Evolutionary conservation across 53 echinoderm and acorn worm species (phyloP).

Genomic region (Astropecten irregularis): DNA sequence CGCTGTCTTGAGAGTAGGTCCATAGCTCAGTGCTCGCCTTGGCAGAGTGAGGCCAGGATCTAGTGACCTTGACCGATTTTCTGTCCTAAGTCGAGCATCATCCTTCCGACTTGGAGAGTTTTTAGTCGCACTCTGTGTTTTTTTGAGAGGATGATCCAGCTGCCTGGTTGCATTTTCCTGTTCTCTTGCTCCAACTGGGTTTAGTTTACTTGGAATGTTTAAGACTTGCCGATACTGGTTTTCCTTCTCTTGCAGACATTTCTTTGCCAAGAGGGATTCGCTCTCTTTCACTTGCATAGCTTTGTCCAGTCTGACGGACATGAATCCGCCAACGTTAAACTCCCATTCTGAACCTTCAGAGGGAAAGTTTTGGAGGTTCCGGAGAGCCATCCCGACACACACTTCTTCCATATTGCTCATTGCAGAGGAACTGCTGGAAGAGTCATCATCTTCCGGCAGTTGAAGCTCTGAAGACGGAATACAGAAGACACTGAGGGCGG

Average conservation of each 20-base stretch:
- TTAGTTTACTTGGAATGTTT: background rate
- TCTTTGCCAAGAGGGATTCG: conserved; percentile 12
- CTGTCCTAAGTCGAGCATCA: background rate
- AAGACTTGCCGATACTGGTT: conserved; percentile 26
- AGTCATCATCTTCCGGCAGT: conserved; percentile 51
- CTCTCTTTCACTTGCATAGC: conserved; percentile 65
- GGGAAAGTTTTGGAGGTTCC: conserved; percentile 86
- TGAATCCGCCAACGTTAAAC: conserved; percentile 75
- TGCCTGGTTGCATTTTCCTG: conserved; percentile 1
- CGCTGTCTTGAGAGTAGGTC: background rate
- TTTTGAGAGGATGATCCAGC: background rate
- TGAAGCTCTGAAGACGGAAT: conserved; percentile 75
- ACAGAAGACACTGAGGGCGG: conserved; percentile 84
- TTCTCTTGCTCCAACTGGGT: background rate
- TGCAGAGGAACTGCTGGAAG: conserved; percentile 46
- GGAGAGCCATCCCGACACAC: conserved; percentile 73
- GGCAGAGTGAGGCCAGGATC: background rate
- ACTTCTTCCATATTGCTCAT: conserved; percentile 62
- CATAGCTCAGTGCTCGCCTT: conserved; percentile 1
- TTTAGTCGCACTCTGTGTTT: background rate
- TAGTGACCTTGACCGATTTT: background rate
- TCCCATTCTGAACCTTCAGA: conserved; percentile 98
- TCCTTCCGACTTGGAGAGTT: background rate
- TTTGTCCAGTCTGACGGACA: conserved; percentile 77
- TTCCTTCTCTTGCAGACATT: conserved; percentile 32